A percentile compares a stretch with the other conserved stretches of the same genome.
phyloP scores from a whole-genome alignment of 2,797 vertebrate genomes.

The Rhincodon typus region DNA sequence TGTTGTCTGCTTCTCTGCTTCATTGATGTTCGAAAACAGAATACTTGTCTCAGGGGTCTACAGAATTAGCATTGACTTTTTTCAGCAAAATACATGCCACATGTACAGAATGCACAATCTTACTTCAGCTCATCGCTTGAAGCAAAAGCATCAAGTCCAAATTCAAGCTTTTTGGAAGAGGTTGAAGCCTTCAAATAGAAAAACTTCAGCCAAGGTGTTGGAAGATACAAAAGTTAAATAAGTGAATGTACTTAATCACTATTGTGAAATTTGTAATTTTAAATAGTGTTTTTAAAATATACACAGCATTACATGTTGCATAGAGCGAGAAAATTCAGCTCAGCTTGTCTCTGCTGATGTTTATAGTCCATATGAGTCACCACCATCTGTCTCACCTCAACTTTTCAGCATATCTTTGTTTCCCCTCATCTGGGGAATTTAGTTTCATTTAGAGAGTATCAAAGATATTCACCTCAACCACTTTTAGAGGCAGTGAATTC shows the following conservation, averaged over 20 bases:
- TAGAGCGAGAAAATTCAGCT: neutral
- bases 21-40: neutral
- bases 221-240: neutral
- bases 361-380: too few relatives aligned
- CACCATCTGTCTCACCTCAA: too few relatives aligned
- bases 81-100: neutral
- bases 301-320: neutral
- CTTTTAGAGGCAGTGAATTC: neutral
- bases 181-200: neutral
- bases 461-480: neutral
- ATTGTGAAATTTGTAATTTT: neutral
- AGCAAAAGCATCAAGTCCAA: neutral
- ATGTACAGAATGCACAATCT: neutral
- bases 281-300: neutral
- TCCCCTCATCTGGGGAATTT: neutral
- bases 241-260: neutral
- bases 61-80: neutral
- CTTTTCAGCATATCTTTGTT: too few relatives aligned
- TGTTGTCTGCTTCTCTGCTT: neutral
- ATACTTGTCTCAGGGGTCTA: neutral
- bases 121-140: neutral
- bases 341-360: neutral
- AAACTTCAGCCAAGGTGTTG: neutral
- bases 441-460: neutral
- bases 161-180: neutral